phyloP scores from a whole-genome alignment of 2,888 invertebrate species.

The Colletes collaris region DNA sequence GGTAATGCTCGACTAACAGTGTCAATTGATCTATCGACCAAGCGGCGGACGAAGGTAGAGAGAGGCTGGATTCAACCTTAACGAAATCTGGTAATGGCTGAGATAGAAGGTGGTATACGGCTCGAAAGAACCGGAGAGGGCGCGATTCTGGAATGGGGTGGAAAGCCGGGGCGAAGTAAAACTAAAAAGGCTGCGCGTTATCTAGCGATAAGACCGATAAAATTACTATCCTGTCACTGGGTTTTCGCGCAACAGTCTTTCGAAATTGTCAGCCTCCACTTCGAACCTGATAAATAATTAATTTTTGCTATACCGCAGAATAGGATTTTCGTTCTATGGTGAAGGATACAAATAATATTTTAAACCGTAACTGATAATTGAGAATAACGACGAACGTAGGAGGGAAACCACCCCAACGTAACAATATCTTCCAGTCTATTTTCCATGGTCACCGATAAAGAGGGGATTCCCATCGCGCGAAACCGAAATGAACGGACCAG shows the following conservation, averaged over 20 bases:
- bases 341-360: too few relatives aligned
- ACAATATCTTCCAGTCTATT: too few relatives aligned
- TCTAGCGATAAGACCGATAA: neutral
- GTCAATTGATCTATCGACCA: constrained; percentile 79
- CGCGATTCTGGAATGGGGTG: neutral
- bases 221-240: neutral
- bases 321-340: too few relatives aligned
- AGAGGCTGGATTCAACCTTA: constrained; percentile 71
- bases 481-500: neutral
- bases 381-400: too few relatives aligned
- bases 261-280: too few relatives aligned
- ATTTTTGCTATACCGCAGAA: too few relatives aligned
- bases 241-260: too few relatives aligned
- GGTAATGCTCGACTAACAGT: constrained; percentile 75
- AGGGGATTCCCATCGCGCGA: neutral
- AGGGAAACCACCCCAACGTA: too few relatives aligned
- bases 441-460: too few relatives aligned
- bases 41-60: constrained; percentile 41
- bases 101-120: constrained; percentile 73
- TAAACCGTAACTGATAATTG: too few relatives aligned
- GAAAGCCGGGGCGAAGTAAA: neutral
- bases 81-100: constrained; percentile 79
- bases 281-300: too few relatives aligned
- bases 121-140: constrained; percentile 31
- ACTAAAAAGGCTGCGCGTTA: neutral